Conservation (phyloP, 2,113 vertebrate species). For the Ascaphus truei region DNA sequence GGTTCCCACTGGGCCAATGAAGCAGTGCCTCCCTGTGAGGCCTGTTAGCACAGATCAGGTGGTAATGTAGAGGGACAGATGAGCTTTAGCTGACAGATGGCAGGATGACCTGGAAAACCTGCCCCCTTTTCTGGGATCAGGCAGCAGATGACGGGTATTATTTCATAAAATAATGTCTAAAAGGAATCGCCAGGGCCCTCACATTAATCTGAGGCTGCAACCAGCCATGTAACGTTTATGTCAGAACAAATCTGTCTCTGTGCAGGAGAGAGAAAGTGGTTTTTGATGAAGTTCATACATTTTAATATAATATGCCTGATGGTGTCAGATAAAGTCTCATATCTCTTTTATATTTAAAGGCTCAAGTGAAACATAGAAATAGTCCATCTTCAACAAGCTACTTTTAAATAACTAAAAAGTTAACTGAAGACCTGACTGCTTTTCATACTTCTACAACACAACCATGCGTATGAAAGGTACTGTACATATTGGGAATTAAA, state of each 20-base stretch:
- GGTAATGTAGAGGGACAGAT: conserved; percentile 85
- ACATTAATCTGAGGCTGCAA: conserved; percentile 87
- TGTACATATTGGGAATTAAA: not conserved
- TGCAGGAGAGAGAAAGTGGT: conserved; percentile 86
- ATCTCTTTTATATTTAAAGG: conserved; percentile 93
- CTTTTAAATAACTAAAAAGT: conserved; percentile 81
- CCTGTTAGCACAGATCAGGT: conserved; percentile 92
- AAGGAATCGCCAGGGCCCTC: conserved; percentile 76
- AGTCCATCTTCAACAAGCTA: conserved; percentile 75
- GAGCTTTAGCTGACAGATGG: conserved; percentile 90
- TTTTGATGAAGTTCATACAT: conserved; percentile 98
- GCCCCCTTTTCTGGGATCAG: conserved; percentile 88
- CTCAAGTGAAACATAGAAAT: conserved; percentile 75
- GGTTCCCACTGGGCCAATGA: conserved; percentile 70
- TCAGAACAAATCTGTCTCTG: conserved; percentile 88
- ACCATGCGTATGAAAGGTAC: not conserved
- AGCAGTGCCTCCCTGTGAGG: conserved; percentile 71
- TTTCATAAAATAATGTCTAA: conserved; percentile 88
- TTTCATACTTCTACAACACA: not conserved
- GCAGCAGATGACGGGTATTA: conserved; percentile 96
- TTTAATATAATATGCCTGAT: conserved; percentile 92
- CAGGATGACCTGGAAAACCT: conserved; percentile 88
- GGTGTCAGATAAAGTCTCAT: conserved; percentile 86
- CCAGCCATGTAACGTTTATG: conserved; percentile 86
- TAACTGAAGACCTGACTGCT: conserved; percentile 70